A percentile compares a stretch with the other conserved stretches of the same genome.
Evolutionary conservation across 2,888 invertebrate genomes (phyloP).

Genomic region (Thymelicus lineola): DNA sequence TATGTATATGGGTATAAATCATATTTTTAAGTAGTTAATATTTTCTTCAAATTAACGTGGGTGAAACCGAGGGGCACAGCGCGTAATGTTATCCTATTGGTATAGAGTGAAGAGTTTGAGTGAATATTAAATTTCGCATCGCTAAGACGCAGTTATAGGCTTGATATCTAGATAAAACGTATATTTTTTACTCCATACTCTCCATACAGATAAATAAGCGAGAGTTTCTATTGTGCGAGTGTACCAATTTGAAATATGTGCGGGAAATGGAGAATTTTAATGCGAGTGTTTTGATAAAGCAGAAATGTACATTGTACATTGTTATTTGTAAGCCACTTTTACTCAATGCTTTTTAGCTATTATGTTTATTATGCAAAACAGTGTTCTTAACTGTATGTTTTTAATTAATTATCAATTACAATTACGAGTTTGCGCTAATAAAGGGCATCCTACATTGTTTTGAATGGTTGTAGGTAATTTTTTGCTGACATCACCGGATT

Average conservation of each 20-base stretch:
- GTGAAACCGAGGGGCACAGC: too few relatives aligned
- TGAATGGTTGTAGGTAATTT: neutral
- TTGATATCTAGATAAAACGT: too few relatives aligned
- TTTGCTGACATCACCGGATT: neutral
- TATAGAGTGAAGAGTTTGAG: too few relatives aligned
- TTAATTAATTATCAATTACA: neutral
- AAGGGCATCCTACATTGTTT: neutral
- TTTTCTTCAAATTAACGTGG: too few relatives aligned
- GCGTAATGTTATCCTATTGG: too few relatives aligned
- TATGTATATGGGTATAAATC: too few relatives aligned
- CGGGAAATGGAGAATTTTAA: neutral
- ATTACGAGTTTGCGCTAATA: neutral
- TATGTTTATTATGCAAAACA: neutral
- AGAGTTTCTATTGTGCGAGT: slow-evolving; percentile 1
- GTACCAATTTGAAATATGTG: slow-evolving; percentile 2
- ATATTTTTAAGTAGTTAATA: too few relatives aligned
- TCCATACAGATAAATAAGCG: neutral
- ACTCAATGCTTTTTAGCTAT: slow-evolving; percentile 2
- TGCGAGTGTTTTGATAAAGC: slow-evolving; percentile 5
- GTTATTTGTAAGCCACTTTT: slow-evolving; percentile 1
- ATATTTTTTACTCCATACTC: too few relatives aligned
- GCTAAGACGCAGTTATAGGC: too few relatives aligned
- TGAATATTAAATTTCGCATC: too few relatives aligned
- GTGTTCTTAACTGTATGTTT: neutral
- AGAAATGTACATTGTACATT: neutral